These are phyloP conservation scores for Cyprinella venusta DNA, from an alignment of 2,797 vertebrate genomes.

Conservation along the genomic window DNA sequence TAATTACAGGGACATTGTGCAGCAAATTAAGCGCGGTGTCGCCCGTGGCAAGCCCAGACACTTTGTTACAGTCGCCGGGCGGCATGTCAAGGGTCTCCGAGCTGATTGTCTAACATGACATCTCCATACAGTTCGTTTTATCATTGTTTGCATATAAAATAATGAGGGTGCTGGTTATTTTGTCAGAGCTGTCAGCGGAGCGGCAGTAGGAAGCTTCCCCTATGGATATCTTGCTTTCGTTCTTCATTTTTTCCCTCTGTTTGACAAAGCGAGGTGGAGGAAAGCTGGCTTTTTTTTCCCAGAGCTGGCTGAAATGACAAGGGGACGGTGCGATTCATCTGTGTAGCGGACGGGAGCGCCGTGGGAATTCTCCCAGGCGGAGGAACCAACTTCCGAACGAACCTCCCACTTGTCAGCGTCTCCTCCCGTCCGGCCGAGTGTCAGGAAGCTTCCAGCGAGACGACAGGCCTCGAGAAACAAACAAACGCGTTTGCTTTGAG, in stretches of 20 bases:
- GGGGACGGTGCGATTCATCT: slow-evolving; percentile 55
- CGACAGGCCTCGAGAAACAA: background rate
- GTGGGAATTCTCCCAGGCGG: slow-evolving; percentile 54
- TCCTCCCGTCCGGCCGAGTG: slow-evolving; percentile 24
- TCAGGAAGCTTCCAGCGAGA: slow-evolving; percentile 26
- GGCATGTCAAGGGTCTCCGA: slow-evolving; percentile 79
- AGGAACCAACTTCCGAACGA: slow-evolving; percentile 28
- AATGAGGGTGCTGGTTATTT: slow-evolving; percentile 76
- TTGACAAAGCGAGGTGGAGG: slow-evolving; percentile 27
- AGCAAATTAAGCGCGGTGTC: slow-evolving; percentile 86
- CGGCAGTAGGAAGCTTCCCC: slow-evolving; percentile 55
- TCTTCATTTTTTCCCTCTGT: slow-evolving; percentile 30
- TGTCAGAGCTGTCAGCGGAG: slow-evolving; percentile 72
- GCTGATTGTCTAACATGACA: slow-evolving; percentile 80
- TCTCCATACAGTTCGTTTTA: slow-evolving; percentile 69
- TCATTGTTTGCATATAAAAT: slow-evolving; percentile 81
- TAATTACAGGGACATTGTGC: slow-evolving; percentile 86
- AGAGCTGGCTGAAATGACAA: slow-evolving; percentile 54
- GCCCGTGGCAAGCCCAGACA: slow-evolving; percentile 76
- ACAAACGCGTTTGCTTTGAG: background rate
- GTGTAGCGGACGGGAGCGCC: slow-evolving; percentile 41
- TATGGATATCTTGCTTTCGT: slow-evolving; percentile 32
- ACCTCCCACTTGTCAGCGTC: slow-evolving; percentile 54
- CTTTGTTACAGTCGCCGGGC: slow-evolving; percentile 76
- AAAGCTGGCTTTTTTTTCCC: slow-evolving; percentile 39